A percentile compares a stretch with the other conserved stretches of the same genome.
Conservation (phyloP, 2,113 vertebrate species). For the Platycercus adscitus region DNA sequence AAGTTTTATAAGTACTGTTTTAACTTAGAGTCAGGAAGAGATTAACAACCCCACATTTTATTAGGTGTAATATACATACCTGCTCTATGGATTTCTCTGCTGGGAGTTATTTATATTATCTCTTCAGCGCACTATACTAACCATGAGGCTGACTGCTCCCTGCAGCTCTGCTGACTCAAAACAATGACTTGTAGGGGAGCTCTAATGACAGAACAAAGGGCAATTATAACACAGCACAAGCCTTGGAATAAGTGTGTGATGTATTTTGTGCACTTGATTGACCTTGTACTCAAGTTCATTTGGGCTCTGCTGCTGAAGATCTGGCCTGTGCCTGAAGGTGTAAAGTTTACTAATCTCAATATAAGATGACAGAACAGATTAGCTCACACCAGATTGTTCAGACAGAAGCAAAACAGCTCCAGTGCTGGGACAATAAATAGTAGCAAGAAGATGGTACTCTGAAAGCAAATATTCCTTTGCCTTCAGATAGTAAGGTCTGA, state of each 20-base stretch:
- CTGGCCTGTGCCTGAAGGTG: slow-evolving; percentile 66
- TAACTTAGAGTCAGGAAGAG: slow-evolving; percentile 45
- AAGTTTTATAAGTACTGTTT: slow-evolving; percentile 41
- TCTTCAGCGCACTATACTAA: slow-evolving; percentile 61
- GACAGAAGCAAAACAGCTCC: slow-evolving; percentile 42
- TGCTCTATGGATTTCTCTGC: slow-evolving; percentile 44
- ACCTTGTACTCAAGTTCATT: slow-evolving; percentile 77
- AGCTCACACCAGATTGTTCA: slow-evolving; percentile 53
- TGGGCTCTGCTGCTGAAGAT: slow-evolving; percentile 65
- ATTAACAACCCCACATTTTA: slow-evolving; percentile 46
- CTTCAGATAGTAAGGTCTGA: not conserved
- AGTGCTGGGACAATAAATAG: not conserved
- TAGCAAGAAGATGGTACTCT: not conserved
- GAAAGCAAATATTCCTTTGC: slow-evolving; percentile 41
- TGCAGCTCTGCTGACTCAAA: slow-evolving; percentile 77
- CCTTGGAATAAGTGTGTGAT: slow-evolving; percentile 73
- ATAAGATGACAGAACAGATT: slow-evolving; percentile 70
- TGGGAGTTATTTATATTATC: slow-evolving; percentile 69
- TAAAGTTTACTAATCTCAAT: slow-evolving; percentile 77
- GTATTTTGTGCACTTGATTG: slow-evolving; percentile 75
- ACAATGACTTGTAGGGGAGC: slow-evolving; percentile 78
- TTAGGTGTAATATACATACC: slow-evolving; percentile 66
- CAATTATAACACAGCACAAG: slow-evolving; percentile 78
- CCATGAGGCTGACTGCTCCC: slow-evolving; percentile 72
- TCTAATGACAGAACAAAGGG: slow-evolving; percentile 81